These are phyloP conservation scores for Danio tinwini DNA, from an alignment of 2,797 vertebrate species.

Conservation along the genomic window DNA sequence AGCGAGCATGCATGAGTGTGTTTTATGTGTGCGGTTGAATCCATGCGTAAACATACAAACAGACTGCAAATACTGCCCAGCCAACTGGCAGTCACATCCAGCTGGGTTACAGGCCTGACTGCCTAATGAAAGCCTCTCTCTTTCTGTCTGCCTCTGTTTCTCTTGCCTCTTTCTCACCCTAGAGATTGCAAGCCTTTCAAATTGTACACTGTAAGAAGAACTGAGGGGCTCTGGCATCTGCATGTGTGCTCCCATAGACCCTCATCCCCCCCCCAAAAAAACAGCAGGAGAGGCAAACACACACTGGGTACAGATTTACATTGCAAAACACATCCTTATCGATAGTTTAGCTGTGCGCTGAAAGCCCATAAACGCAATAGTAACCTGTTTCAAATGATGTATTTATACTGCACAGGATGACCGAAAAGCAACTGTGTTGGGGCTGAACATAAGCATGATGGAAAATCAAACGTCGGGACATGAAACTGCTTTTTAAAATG, in stretches of 20 bases:
- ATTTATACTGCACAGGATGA: slow-evolving; percentile 19
- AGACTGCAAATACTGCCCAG: slow-evolving; percentile 60
- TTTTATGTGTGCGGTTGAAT: slow-evolving; percentile 32
- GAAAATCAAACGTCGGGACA: slow-evolving; percentile 42
- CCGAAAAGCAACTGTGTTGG: slow-evolving; percentile 6
- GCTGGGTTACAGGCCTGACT: slow-evolving; percentile 76
- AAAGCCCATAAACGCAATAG: slow-evolving; percentile 23
- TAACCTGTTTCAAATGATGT: neutral
- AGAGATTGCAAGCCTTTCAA: slow-evolving; percentile 38
- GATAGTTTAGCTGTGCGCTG: slow-evolving; percentile 36
- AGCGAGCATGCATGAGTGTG: slow-evolving; percentile 32
- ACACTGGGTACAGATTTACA: slow-evolving; percentile 10
- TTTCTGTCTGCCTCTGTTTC: slow-evolving; percentile 73
- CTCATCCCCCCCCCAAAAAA: slow-evolving; percentile 9
- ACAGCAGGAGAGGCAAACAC: neutral
- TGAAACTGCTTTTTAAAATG: slow-evolving; percentile 33
- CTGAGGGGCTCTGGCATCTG: slow-evolving; percentile 13
- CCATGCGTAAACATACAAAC: slow-evolving; percentile 47
- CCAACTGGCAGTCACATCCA: slow-evolving; percentile 78
- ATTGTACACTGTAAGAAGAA: slow-evolving; percentile 27
- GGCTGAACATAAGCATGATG: slow-evolving; percentile 43
- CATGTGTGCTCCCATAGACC: slow-evolving; percentile 33
- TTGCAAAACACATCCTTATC: slow-evolving; percentile 36
- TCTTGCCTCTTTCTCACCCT: slow-evolving; percentile 70
- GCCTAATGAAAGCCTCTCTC: slow-evolving; percentile 79